These are phyloP conservation scores for Orthosia cruda DNA, from an alignment of 2,888 invertebrate genomes.

Conservation along the genomic window DNA sequence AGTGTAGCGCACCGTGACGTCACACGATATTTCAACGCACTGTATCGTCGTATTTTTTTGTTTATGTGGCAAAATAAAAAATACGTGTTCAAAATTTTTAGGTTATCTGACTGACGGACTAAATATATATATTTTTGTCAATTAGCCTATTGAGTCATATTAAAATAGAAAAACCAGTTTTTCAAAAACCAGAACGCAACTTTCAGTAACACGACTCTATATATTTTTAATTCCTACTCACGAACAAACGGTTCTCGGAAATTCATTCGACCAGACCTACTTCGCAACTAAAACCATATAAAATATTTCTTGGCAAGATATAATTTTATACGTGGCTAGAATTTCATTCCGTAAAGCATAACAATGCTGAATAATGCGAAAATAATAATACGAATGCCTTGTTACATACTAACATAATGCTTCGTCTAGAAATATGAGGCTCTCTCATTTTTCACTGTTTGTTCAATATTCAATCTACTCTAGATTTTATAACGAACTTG, in stretches of 20 bases:
- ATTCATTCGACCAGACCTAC: constrained; percentile 31
- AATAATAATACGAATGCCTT: constrained; percentile 63
- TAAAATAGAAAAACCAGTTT: background rate
- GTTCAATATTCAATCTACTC: background rate
- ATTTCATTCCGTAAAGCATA: constrained; percentile 72
- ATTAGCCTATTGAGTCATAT: no score
- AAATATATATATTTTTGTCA: background rate
- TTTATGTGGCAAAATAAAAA: no score
- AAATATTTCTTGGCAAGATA: constrained; percentile 69
- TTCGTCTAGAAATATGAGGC: constrained; percentile 6
- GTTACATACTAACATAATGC: constrained; percentile 16
- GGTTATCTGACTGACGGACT: no score
- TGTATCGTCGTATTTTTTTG: no score
- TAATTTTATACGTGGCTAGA: constrained; percentile 78
- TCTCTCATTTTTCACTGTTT: constrained; percentile 35
- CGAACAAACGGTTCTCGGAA: constrained; percentile 37
- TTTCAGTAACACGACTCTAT: constrained; percentile 5
- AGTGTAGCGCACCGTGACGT: no score
- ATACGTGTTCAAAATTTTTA: no score
- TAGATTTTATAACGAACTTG: constrained; percentile 41
- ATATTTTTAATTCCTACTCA: constrained; percentile 32
- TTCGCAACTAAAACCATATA: constrained; percentile 57
- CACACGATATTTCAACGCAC: no score
- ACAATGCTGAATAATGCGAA: constrained; percentile 70
- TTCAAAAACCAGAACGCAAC: background rate